phyloP scores from a whole-genome alignment of 2,888 invertebrate genomes.

The Synergus itoensis region DNA sequence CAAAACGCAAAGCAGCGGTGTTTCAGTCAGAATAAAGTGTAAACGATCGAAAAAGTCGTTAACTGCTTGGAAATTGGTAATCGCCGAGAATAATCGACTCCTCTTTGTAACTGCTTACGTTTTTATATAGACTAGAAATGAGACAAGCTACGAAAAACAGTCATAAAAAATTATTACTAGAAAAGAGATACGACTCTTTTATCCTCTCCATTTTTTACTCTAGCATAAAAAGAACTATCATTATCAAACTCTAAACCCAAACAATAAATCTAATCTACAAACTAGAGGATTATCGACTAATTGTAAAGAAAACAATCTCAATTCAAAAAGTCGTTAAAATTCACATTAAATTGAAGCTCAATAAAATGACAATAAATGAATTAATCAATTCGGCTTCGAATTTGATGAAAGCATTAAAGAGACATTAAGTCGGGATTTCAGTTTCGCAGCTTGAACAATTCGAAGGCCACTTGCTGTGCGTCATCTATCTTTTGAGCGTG shows the following conservation, averaged over 20 bases:
- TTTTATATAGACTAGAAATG: constrained; percentile 54
- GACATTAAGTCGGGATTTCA: constrained; percentile 24
- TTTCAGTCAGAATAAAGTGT: constrained; percentile 57
- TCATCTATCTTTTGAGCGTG: constrained; percentile 67
- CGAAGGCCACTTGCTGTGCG: constrained; percentile 53
- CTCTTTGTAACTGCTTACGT: constrained; percentile 67
- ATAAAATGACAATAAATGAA: background rate
- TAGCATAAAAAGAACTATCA: background rate
- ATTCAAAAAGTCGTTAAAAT: too few relatives aligned
- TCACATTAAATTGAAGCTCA: too few relatives aligned
- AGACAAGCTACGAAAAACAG: background rate
- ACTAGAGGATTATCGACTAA: background rate
- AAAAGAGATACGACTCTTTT: background rate
- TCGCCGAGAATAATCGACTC: constrained; percentile 71
- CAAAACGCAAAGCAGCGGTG: constrained; percentile 37
- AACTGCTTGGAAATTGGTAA: constrained; percentile 74
- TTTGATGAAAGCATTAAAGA: constrained; percentile 27
- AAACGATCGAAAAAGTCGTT: constrained; percentile 73
- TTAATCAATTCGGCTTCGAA: background rate
- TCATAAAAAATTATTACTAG: background rate
- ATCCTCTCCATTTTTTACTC: background rate
- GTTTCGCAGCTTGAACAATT: constrained; percentile 36
- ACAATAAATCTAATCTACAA: background rate
- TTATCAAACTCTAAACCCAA: background rate
- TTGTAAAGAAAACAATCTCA: too few relatives aligned